Evolutionary conservation across 2,113 vertebrate species (phyloP).

Genomic region (Ibidorhyncha struthersii): DNA sequence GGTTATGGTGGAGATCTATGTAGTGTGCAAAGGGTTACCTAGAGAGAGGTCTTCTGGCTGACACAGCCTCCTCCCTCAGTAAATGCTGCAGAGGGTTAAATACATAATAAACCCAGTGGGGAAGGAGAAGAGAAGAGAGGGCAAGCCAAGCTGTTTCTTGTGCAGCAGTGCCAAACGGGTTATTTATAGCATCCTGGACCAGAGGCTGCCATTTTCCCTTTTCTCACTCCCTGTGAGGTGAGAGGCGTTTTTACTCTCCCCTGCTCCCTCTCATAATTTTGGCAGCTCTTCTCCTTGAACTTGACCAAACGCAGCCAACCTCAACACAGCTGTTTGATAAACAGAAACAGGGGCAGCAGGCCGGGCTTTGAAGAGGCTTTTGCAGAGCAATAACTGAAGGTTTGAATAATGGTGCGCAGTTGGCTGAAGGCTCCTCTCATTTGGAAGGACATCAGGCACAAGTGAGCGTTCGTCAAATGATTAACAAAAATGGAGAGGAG

Average conservation of each 20-base stretch:
- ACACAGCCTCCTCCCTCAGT: not conserved
- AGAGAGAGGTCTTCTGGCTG: not conserved
- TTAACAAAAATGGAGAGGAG: constrained; percentile 66
- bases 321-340: constrained; percentile 71
- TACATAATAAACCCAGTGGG: constrained; percentile 33
- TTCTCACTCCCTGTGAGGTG: constrained; percentile 58
- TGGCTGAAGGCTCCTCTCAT: constrained; percentile 48
- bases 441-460: constrained; percentile 63
- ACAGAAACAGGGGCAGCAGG: constrained; percentile 65
- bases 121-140: constrained; percentile 18
- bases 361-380: constrained; percentile 53
- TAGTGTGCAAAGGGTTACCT: not conserved
- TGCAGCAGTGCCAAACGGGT: constrained; percentile 47
- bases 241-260: constrained; percentile 50
- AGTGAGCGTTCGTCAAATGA: constrained; percentile 49
- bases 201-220: constrained; percentile 55
- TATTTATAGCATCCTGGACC: constrained; percentile 66
- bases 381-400: constrained; percentile 37
- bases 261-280: constrained; percentile 52
- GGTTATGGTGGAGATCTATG: not conserved
- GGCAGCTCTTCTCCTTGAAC: constrained; percentile 51
- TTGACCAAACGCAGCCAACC: constrained; percentile 48
- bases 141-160: constrained; percentile 44
- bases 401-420: constrained; percentile 43
- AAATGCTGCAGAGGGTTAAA: constrained; percentile 48